Conservation (phyloP, 2,113 vertebrate species). For the Sialia sialis region DNA sequence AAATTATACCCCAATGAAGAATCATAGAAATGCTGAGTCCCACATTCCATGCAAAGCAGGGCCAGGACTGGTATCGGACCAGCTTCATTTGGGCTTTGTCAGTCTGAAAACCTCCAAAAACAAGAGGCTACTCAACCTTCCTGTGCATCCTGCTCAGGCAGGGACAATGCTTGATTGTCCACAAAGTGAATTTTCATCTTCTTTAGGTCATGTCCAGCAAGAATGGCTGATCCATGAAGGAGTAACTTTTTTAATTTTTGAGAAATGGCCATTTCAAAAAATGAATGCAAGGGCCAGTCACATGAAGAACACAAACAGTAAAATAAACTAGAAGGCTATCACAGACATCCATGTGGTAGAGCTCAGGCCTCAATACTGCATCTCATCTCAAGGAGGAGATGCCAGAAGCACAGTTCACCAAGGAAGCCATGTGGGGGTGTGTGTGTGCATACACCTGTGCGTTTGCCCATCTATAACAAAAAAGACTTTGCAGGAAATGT, state of each 20-base stretch:
- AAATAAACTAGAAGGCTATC: neutral
- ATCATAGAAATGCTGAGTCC: neutral
- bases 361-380: neutral
- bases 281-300: neutral
- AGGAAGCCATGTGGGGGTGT: accelerated
- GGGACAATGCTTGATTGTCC: neutral
- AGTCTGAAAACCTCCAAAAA: neutral
- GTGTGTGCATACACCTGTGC: accelerated
- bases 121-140: neutral
- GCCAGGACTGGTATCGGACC: neutral
- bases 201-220: neutral
- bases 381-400: accelerated
- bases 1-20: neutral
- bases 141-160: neutral
- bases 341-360: neutral
- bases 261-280: neutral
- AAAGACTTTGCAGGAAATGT: neutral
- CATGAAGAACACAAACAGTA: neutral
- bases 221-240: neutral
- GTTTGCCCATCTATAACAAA: neutral
- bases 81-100: neutral
- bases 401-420: neutral
- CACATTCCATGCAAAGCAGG: neutral
- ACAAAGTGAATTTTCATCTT: neutral
- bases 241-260: neutral